Percentiles rank a stretch among this genome's conserved stretches.
Conservation (phyloP, 1,140 invertebrate species). For the Rhynchophorus ferrugineus region DNA sequence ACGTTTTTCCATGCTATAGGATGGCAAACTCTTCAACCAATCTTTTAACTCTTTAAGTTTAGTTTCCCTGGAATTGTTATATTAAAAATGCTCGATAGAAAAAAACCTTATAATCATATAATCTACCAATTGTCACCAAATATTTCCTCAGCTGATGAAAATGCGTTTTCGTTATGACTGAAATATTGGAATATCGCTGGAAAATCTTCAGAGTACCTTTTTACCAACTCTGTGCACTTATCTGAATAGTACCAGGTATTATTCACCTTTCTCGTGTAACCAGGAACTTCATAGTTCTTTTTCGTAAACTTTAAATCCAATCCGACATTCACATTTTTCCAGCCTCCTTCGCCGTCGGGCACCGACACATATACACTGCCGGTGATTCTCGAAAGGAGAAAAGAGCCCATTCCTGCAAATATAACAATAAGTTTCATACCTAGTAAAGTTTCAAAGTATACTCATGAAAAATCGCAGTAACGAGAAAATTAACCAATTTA, state of each 20-base stretch:
- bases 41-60: conserved; percentile 52
- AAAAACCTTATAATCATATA: not conserved
- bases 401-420: conserved; percentile 53
- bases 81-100: conserved; percentile 7
- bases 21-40: conserved; percentile 67
- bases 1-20: conserved; percentile 49
- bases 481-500: too few species aligned
- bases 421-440: too few species aligned
- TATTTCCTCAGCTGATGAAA: conserved; percentile 48
- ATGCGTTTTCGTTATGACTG: conserved; percentile 37
- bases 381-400: conserved; percentile 74
- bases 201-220: conserved; percentile 61
- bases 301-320: conserved; percentile 89
- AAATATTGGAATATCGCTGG: conserved; percentile 67
- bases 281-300: conserved; percentile 65
- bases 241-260: conserved; percentile 74
- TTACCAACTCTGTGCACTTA: conserved; percentile 65
- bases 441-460: too few species aligned
- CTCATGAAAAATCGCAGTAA: too few species aligned
- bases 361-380: conserved; percentile 64
- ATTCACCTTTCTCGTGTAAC: conserved; percentile 68
- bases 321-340: conserved; percentile 65
- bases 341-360: conserved; percentile 35
- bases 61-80: conserved; percentile 39
- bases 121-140: conserved; percentile 17